Conservation (phyloP, 2,797 vertebrate genomes). For the Sebastes elongatus region DNA sequence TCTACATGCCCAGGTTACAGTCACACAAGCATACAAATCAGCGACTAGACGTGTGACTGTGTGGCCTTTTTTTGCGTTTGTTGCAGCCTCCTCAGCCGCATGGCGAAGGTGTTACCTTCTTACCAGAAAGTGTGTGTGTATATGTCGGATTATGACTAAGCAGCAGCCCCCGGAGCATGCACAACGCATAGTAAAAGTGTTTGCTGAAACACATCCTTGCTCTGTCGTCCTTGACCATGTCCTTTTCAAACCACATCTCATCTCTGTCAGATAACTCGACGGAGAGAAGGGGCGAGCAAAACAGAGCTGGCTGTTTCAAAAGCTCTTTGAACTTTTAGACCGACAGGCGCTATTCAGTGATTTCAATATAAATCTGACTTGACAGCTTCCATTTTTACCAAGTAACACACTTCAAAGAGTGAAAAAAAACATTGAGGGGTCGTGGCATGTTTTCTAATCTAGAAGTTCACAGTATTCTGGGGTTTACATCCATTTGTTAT, state of each 20-base stretch:
- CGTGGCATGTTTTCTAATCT: slow-evolving; percentile 52
- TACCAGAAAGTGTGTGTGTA: slow-evolving; percentile 6
- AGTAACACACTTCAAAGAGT: slow-evolving; percentile 74
- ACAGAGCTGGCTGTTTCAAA: slow-evolving; percentile 70
- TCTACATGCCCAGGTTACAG: slow-evolving; percentile 22
- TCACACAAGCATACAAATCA: slow-evolving; percentile 35
- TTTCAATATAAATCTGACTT: slow-evolving; percentile 73
- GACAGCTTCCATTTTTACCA: slow-evolving; percentile 77
- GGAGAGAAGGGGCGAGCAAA: slow-evolving; percentile 54
- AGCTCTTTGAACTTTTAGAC: slow-evolving; percentile 79
- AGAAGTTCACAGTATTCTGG: slow-evolving; percentile 12
- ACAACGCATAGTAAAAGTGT: slow-evolving; percentile 63
- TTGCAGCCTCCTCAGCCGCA: slow-evolving; percentile 3
- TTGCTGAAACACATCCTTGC: slow-evolving; percentile 58
- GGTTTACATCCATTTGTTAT: slow-evolving; percentile 46
- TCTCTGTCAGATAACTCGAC: slow-evolving; percentile 62
- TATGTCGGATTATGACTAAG: slow-evolving; percentile 54
- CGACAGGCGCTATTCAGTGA: slow-evolving; percentile 68
- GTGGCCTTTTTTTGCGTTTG: neutral
- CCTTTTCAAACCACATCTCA: slow-evolving; percentile 79
- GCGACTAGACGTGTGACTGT: neutral
- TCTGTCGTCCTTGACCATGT: slow-evolving; percentile 75
- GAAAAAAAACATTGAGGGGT: slow-evolving; percentile 53
- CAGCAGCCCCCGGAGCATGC: slow-evolving; percentile 22
- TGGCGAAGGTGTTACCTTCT: slow-evolving; percentile 23